Evolutionary conservation across 2,888 invertebrate species (phyloP), one percentile per base, ranked within the genome.

Genomic region (Epistrophe grossulariae): DNA sequence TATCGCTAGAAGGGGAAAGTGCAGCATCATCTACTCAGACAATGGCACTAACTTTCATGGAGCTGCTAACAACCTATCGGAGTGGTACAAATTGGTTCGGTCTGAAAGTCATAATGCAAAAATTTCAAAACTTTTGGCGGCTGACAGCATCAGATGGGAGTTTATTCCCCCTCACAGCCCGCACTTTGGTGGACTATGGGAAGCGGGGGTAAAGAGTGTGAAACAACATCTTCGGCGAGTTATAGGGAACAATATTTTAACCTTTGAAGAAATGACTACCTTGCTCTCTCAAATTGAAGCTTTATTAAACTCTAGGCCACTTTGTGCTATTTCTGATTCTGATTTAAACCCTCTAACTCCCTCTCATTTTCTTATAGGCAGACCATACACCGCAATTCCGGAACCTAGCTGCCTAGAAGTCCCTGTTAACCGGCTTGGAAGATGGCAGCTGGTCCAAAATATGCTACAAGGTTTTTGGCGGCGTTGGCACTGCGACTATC

Each of bases 351-450:
- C 71, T 10, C n/a, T 48, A 50, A 72, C 72, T 11, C 59, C 35
- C 24, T 72, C 59, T 72, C 72, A 72, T 48, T 72, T 72, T 3
- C 13, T 73, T 38, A 60, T 48, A 60, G 59, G 59, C 17, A 31
- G 57, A 52, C 59, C 71, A 13, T 72, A 59, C 13, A 72, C 72
- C 8, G 72, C 43, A 0, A 72, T 72, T 6, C 24, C 60, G 9
- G 50, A 73, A 19, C 60, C 73, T 4, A 59, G 59, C 17, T 45
- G 19, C 4, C 35, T 72, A 35, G 48, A 59, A 3, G 17, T 45
- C 7, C 57, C 48, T n/a, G 5, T 59, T 1, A 59, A 72, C 31
- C 28, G 59, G 7, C 31, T 72, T 45, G 72, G 72, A 48, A 10
- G 59, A 59, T 72, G 59, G 59, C 13, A 72, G 19, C 31, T 72